Base-by-base conservation (phyloP, 2,888 invertebrate species). In the Stegana nigrithorax region DNA sequence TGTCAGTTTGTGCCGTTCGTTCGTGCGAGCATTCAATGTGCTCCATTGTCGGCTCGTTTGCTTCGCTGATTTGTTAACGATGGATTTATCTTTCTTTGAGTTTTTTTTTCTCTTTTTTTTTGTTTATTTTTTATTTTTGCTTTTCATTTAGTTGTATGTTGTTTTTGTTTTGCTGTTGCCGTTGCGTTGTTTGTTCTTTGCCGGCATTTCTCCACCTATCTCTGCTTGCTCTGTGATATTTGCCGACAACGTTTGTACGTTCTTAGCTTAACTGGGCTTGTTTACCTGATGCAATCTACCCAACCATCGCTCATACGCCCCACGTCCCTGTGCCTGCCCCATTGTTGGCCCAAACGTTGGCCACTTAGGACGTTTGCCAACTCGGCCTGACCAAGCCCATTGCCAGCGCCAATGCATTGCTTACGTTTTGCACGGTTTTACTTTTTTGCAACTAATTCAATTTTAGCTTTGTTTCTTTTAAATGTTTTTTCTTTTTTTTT, bases 121-220 rank as follows among this genome's bases (percentile, higher is more conserved):
- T 27, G 27, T 26, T 51, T 27, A 27, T 2, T 6, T 14, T 7
- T 51, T 27, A 2, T 14, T 26, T 12, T 55, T 12, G 23, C 50
- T 23, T 50, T 14, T 55, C 39, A 17, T 17, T 39, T 39, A 17
- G 17, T 14, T n/a, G n/a, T 17, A 14, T 39, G 39, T 5, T 17
- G 39, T 39, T 39, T 39, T 10, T 39, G 10, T 39, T 39, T 39
- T 8, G 17, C 14, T 39, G 29, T 29, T 29, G 2, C 39, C n/a
- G 39, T n/a, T 39, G 39, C 2, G n/a, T 55, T 55, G 53, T 55
- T 55, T 55, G 53, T 55, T 55, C 53, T 55, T 55, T 55, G 53
- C 27, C 53, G 53, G 53, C 36, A 55, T 19, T 53, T 55, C 36
- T 32, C 21, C 23, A 14, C n/a, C 21, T 29, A 4, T 25, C 53